Evolutionary conservation across 2,113 vertebrate species (phyloP), one percentile per base, ranked within the genome.

Genomic region (Rallus limicola): DNA sequence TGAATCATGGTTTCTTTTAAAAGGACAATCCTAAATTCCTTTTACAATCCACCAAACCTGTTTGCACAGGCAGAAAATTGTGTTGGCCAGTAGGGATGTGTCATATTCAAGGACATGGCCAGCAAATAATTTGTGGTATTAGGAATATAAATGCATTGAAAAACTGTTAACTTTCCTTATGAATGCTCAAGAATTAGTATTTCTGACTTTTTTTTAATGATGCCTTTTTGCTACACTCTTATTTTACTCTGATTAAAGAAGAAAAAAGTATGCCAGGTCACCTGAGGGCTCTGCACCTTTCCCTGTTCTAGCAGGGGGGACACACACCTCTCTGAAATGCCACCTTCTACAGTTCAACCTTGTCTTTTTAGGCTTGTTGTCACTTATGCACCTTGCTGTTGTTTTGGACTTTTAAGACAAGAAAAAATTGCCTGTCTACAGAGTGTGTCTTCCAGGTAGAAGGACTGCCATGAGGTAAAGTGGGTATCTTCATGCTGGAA

Each of bases 1-100:
- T 4, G 20, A 90, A 60, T 82, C 56, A 2, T 94, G 88, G 82
- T 93, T 95, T 78, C 93, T 94, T 93, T 83, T 60, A 33, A 95
- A 95, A 96, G 85, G 88, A 85, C 88, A 90, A 67, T 70, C 85
- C 72, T 80, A 63, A 93, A 77, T 93, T 82, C 55, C 42, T 90
- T 96, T 93, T 92, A 34, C 94, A 86, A 67, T 90, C 82, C 67
- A 38, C 75, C 6, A 71, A 87, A 74, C 94, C 63, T 94, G 90
- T 82, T 92, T 82, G 60, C 2, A 5, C 93, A 96, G 78, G 85
- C 85, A 82, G 90, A 90, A 93, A 68, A 46, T 33, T 77, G 78
- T 75, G 70, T 29, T 79, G 83, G 78, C 91, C 91, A 79, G 76
- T 69, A 91, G 94, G 70, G 83, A 82, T 89, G 81, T 79, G 86